Conservation (phyloP, 1,140 invertebrate genomes). For the Drosophila oshimai region DNA sequence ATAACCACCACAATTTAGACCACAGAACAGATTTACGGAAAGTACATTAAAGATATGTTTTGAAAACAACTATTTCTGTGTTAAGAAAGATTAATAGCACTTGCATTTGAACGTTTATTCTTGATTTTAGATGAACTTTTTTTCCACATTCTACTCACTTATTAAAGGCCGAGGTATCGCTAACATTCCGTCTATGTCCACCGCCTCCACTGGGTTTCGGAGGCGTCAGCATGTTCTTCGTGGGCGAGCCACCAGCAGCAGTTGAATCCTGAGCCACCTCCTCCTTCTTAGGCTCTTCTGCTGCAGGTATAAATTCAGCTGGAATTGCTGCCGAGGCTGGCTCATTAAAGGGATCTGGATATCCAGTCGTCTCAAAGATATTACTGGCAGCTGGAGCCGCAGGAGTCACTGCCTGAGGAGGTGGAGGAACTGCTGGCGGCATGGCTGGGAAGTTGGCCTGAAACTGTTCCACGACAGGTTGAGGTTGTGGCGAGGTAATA, state of each 20-base stretch:
- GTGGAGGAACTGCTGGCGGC: constrained; percentile 52
- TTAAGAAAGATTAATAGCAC: too few species aligned
- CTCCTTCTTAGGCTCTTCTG: constrained; percentile 20
- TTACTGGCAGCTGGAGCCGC: constrained; percentile 50
- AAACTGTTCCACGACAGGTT: constrained; percentile 78
- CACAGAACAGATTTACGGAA: too few species aligned
- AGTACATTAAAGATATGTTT: too few species aligned
- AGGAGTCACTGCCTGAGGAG: constrained; percentile 54
- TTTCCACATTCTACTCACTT: constrained; percentile 85
- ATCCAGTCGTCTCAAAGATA: constrained; percentile 83
- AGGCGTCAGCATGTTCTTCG: constrained; percentile 83
- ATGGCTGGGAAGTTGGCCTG: constrained; percentile 80
- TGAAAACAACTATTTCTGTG: too few species aligned
- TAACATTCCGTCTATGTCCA: constrained; percentile 91
- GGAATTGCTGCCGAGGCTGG: constrained; percentile 4
- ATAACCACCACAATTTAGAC: too few species aligned
- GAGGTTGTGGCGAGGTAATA: constrained; percentile 80
- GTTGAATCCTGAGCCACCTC: constrained; percentile 24
- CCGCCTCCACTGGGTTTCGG: constrained; percentile 54
- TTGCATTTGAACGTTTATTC: background rate
- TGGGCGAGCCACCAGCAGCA: constrained; percentile 39
- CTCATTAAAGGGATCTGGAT: constrained; percentile 86
- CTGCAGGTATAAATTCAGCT: constrained; percentile 3
- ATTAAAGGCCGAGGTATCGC: constrained; percentile 93
- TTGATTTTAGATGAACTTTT: background rate